Evolutionary conservation across 2,113 vertebrate genomes (phyloP).

Genomic region (Electrona antarctica): DNA sequence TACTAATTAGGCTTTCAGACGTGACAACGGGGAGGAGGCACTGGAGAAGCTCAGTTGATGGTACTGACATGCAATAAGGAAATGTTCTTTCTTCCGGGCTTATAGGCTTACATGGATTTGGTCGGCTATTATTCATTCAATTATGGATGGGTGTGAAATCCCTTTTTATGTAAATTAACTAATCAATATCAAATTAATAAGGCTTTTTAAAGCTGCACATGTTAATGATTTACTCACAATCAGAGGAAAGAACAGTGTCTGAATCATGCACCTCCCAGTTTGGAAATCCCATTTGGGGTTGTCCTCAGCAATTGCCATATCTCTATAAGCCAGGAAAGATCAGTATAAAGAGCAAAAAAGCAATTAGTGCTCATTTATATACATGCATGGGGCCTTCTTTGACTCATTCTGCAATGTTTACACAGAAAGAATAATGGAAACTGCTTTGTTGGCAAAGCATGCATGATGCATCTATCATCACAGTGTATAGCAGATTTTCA

Average conservation of each 20-base stretch:
- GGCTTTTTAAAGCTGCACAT: constrained; percentile 36
- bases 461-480: constrained; percentile 41
- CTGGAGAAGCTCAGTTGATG: background rate
- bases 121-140: constrained; percentile 59
- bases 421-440: constrained; percentile 68
- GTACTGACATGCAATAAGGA: constrained; percentile 31
- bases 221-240: constrained; percentile 57
- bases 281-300: constrained; percentile 75
- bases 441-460: constrained; percentile 44
- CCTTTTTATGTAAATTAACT: constrained; percentile 60
- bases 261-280: constrained; percentile 65
- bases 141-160: constrained; percentile 60
- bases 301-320: constrained; percentile 72
- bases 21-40: constrained; percentile 22
- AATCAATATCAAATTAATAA: constrained; percentile 67
- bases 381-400: constrained; percentile 36
- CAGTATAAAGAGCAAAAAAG: constrained; percentile 67
- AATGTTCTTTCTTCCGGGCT: constrained; percentile 53
- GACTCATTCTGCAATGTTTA: constrained; percentile 61
- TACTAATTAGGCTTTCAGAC: constrained; percentile 64
- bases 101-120: constrained; percentile 62
- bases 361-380: constrained; percentile 74
- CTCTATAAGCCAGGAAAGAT: constrained; percentile 70
- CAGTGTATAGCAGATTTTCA: constrained; percentile 30
- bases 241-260: constrained; percentile 32